Evolutionary conservation across 1,140 invertebrate species (phyloP).

Genomic region (Pseudomyrmex cubaensis): DNA sequence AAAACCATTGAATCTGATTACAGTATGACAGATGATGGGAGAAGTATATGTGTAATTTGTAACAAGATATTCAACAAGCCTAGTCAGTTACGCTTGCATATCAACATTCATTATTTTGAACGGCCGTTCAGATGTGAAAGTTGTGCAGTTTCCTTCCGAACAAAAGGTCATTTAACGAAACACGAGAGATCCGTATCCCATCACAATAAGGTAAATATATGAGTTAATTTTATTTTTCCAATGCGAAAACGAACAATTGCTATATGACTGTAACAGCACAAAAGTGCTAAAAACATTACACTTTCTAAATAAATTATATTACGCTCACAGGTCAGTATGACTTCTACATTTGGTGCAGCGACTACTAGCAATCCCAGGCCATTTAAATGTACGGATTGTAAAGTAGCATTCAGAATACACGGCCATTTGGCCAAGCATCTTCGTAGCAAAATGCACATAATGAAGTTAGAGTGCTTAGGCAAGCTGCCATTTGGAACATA

Average conservation of each 20-base stretch:
- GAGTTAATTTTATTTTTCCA: neutral
- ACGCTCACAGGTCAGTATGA: slow-evolving; percentile 89
- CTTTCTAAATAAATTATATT: too few species aligned
- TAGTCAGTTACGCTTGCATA: slow-evolving; percentile 95
- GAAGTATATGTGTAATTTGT: slow-evolving; percentile 94
- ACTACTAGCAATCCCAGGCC: slow-evolving; percentile 96
- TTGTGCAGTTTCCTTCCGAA: slow-evolving; percentile 95
- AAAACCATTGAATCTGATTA: slow-evolving; percentile 69
- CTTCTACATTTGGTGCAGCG: slow-evolving; percentile 93
- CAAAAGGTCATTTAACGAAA: slow-evolving; percentile 96
- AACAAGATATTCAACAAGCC: slow-evolving; percentile 96
- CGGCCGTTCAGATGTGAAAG: slow-evolving; percentile 95
- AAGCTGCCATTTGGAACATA: slow-evolving; percentile 98
- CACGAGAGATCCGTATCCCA: slow-evolving; percentile 95
- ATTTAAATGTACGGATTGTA: slow-evolving; percentile 97
- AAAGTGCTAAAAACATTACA: slow-evolving; percentile 16
- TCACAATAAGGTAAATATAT: slow-evolving; percentile 92
- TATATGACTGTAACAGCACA: neutral
- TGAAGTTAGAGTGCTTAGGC: slow-evolving; percentile 95
- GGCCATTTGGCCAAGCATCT: slow-evolving; percentile 98
- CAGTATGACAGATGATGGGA: slow-evolving; percentile 90
- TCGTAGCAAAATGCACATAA: slow-evolving; percentile 98
- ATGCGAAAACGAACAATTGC: neutral
- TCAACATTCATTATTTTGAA: slow-evolving; percentile 98
- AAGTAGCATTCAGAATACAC: slow-evolving; percentile 97